Evolutionary conservation across 1,140 invertebrate genomes (phyloP), one percentile per base, ranked within the genome.

Genomic region (Drosophila saltans): DNA sequence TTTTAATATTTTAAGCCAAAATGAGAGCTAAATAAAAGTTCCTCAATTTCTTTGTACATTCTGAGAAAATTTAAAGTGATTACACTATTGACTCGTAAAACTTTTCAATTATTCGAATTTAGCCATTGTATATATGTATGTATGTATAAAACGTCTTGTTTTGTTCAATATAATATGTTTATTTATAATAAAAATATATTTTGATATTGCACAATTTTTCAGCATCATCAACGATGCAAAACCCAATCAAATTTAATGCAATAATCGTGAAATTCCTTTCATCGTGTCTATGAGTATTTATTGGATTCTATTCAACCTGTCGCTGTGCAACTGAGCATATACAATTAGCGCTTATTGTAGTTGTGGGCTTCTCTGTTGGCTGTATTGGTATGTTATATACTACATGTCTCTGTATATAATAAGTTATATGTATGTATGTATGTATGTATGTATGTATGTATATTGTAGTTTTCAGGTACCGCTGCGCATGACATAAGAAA

Each of bases 401-500:
- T 8, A 30, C 28, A 30, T 74, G 39, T 21, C 10, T 21, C 10
- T 11, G 16, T 16, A 41, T 76, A 24, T 55, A 67, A 48, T 45
- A 45, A 45, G 7, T 45, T 45, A 45, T 48, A 48, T 16, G 16
- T 16, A 16, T 16, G 16, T 63, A 16, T 56, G 59, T 70, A 26
- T 56, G 43, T 45, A 7, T 75, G 33, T 72, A 43, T 55, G 24
- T 76, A 59, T 48, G 11, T 33, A n/a, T 61, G 43, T 65, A 56
- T 64, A 21, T 30, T 63, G 58, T 64, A 41, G 45, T 60, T 57
- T 57, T 59, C 39, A 58, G 56, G 56, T 70, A 68, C 67, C 72
- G 66, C 21, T 70, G 81, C 70, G 78, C 81, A 85, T 85, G 82
- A 85, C 78, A 85, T 85, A 85, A 85, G 81, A 79, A 80, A 78